Percentiles rank a stretch among this genome's conserved stretches.
phyloP scores from a whole-genome alignment of 2,113 vertebrate species.

The Piprites chloris region DNA sequence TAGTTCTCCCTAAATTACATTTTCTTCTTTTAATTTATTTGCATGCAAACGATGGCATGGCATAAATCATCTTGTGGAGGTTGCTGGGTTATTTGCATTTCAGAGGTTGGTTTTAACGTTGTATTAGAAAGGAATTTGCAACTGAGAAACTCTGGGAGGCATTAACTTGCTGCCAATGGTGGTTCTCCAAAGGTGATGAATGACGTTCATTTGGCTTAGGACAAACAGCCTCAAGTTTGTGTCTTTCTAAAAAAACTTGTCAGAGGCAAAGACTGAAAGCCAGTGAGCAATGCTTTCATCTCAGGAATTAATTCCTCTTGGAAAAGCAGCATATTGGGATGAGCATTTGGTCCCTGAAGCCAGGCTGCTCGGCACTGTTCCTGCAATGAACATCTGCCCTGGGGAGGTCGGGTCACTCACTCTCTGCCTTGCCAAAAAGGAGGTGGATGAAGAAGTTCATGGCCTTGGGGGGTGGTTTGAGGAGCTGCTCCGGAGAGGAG shows the following conservation, averaged over 20 bases:
- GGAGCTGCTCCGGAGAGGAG: not conserved
- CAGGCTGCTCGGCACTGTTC: not conserved
- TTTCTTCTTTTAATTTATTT: conserved; percentile 62
- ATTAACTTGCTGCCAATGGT: not conserved
- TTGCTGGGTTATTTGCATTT: conserved; percentile 52
- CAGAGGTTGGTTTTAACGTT: conserved; percentile 60
- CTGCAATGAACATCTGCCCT: rapidly evolving
- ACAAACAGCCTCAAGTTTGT: not conserved
- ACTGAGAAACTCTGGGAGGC: not conserved
- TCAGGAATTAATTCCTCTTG: not conserved
- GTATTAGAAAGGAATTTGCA: conserved; percentile 45
- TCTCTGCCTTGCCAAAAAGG: not conserved
- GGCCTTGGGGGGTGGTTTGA: rapidly evolving
- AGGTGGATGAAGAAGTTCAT: rapidly evolving
- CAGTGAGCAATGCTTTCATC: not conserved
- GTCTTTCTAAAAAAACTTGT: not conserved
- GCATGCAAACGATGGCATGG: not conserved
- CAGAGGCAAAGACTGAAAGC: not conserved
- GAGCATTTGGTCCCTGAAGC: not conserved
- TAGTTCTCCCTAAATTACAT: conserved; percentile 14
- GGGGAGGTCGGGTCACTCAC: rapidly evolving
- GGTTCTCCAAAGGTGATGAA: conserved; percentile 13
- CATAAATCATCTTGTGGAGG: conserved; percentile 43
- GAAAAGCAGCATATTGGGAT: not conserved
- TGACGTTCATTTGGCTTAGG: not conserved